These are phyloP conservation scores for Fringilla coelebs DNA, from an alignment of 2,797 vertebrate species.

Conservation along the genomic window DNA sequence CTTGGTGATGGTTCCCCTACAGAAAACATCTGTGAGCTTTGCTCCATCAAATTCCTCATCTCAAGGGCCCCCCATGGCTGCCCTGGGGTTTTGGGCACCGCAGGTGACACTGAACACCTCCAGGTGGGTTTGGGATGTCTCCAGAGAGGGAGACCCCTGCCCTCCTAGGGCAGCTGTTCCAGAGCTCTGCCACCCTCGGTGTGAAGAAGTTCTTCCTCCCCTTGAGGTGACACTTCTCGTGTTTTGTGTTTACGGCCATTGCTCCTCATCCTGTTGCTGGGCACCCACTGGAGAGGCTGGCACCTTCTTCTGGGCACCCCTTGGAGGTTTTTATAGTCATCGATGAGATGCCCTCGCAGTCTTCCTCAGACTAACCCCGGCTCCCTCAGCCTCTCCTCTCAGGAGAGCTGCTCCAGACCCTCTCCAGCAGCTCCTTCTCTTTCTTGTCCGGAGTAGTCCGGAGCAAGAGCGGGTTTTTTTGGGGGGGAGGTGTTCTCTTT, in stretches of 20 bases:
- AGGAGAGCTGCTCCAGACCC: background rate
- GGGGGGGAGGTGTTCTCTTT: accelerated
- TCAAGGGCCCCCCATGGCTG: background rate
- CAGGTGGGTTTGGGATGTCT: background rate
- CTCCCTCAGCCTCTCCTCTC: background rate
- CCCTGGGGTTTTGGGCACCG: background rate
- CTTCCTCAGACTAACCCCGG: background rate
- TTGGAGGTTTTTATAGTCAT: background rate
- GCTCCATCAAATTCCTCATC: background rate
- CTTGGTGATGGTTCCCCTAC: background rate
- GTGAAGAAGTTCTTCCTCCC: background rate
- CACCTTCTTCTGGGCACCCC: background rate
- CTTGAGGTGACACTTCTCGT: background rate
- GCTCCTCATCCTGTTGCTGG: background rate
- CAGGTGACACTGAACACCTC: background rate
- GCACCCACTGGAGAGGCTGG: background rate
- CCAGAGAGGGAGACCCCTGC: background rate
- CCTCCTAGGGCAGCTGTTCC: background rate
- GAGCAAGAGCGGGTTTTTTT: too few relatives aligned
- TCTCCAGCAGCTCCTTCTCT: background rate
- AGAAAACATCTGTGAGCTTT: background rate
- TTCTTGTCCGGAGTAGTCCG: background rate
- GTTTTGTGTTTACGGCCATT: background rate
- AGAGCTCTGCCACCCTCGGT: background rate
- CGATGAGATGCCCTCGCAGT: background rate